A percentile compares a stretch with the other conserved stretches of the same genome.
Evolutionary conservation across 2,113 vertebrate species (phyloP).

Genomic region (Geothlypis trichas): DNA sequence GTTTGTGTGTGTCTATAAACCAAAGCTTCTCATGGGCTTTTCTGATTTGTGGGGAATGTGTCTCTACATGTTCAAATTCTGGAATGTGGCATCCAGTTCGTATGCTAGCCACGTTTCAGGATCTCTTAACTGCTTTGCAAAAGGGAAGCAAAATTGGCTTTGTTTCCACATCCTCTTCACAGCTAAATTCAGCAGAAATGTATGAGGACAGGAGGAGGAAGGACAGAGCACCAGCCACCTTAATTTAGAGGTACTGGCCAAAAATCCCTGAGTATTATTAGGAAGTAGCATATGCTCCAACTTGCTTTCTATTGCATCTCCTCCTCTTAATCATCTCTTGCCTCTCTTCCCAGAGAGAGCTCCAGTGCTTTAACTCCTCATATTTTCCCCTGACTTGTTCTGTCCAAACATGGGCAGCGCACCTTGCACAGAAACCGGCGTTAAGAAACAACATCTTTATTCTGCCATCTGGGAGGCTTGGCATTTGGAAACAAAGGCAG

Average conservation of each 20-base stretch:
- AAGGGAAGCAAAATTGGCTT: slow-evolving; percentile 38
- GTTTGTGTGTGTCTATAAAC: slow-evolving; percentile 38
- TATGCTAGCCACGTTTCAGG: slow-evolving; percentile 30
- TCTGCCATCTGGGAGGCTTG: slow-evolving; percentile 16
- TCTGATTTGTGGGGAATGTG: slow-evolving; percentile 3
- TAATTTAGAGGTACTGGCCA: neutral
- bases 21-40: slow-evolving; percentile 39
- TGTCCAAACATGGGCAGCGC: neutral
- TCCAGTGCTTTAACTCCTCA: neutral
- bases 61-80: neutral
- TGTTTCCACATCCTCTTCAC: slow-evolving; percentile 26
- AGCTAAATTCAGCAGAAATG: slow-evolving; percentile 33
- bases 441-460: neutral
- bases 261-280: neutral
- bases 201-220: neutral
- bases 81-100: neutral
- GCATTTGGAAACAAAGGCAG: neutral
- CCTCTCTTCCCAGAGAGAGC: neutral
- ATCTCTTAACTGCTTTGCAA: slow-evolving; percentile 35
- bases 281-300: neutral
- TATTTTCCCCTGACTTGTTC: neutral
- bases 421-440: neutral
- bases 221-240: neutral
- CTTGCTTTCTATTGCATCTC: neutral
- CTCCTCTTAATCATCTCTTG: neutral